Base-by-base conservation (phyloP, 2,888 invertebrate genomes). In the Alloscopus bannaensis region DNA sequence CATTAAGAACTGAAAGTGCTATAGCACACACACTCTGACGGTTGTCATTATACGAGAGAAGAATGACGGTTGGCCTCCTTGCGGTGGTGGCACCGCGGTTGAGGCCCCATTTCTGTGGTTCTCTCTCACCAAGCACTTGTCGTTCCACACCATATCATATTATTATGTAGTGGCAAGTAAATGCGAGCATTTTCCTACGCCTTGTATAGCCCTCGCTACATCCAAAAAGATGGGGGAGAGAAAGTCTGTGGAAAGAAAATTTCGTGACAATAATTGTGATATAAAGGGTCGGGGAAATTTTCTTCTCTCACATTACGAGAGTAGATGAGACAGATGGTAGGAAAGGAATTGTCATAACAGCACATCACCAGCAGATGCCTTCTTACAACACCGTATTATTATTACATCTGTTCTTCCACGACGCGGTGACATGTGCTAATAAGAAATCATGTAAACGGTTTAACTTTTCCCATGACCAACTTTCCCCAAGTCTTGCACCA, bases 241-340 rank as follows among this genome's bases (percentile, higher is more conserved):
- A n/a, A n/a, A n/a, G n/a, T n/a, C n/a, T n/a, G n/a, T n/a, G n/a
- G n/a, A n/a, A n/a, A 13, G 11, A 50, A 31, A n/a, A 62, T 52
- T 62, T 72, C 28, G 36, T 72, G 72, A 72, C 72, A 72, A 64
- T 72, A 36, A 72, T 64, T 72, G 42, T 60, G 55, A 65, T 31
- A 64, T 73, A 45, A 45, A 57, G 45, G 65, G 52, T n/a, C n/a
- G n/a, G 18, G 45, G 3, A 11, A 16, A 4, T 45, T 45, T 4
- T 45, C 3, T 45, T 16, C 4, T 11, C 45, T 4, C n/a, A n/a
- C n/a, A n/a, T n/a, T n/a, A n/a, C n/a, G n/a, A n/a, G n/a, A n/a
- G n/a, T n/a, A n/a, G n/a, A n/a, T n/a, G n/a, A n/a, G 45, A 45
- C 6, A 6, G 8, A 36, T 36, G 36, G 36, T 36, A 16, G n/a